Conservation (phyloP, 2,888 invertebrate species). For the Antheraea yamamai region DNA sequence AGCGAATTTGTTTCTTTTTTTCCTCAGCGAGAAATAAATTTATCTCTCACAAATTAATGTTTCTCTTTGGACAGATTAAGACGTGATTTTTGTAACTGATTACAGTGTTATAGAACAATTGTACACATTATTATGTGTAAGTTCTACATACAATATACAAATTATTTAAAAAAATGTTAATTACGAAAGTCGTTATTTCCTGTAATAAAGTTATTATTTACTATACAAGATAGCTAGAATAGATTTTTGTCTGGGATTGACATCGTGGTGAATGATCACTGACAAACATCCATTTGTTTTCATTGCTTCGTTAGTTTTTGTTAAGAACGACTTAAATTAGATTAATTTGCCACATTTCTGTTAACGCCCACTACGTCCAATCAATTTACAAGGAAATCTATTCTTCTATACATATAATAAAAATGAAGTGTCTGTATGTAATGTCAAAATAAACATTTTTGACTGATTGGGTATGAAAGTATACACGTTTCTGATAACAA, state of each 20-base stretch:
- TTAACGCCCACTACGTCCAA: neutral
- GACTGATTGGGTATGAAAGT: too few species aligned
- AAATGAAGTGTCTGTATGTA: too few species aligned
- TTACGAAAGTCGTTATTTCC: neutral
- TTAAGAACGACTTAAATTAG: slow-evolving; percentile 1
- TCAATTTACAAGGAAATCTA: neutral
- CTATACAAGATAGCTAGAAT: neutral
- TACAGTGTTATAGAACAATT: neutral
- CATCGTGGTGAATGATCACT: slow-evolving; percentile 5
- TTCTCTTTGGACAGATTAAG: neutral
- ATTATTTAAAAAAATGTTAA: neutral
- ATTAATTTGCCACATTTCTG: neutral
- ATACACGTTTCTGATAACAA: too few species aligned
- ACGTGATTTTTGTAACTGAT: neutral
- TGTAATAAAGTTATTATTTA: neutral
- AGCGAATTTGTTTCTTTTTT: slow-evolving; percentile 15
- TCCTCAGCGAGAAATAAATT: slow-evolving; percentile 14
- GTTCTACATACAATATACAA: neutral
- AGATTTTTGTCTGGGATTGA: slow-evolving; percentile 4
- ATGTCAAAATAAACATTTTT: too few species aligned
- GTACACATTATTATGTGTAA: neutral
- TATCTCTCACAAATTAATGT: slow-evolving; percentile 17
- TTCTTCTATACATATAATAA: too few species aligned
- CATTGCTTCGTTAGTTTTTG: slow-evolving; percentile 13
- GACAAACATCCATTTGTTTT: slow-evolving; percentile 1